These are phyloP conservation scores for Pollenia angustigena DNA, from an alignment of 2,888 invertebrate species.

Conservation along the genomic window DNA sequence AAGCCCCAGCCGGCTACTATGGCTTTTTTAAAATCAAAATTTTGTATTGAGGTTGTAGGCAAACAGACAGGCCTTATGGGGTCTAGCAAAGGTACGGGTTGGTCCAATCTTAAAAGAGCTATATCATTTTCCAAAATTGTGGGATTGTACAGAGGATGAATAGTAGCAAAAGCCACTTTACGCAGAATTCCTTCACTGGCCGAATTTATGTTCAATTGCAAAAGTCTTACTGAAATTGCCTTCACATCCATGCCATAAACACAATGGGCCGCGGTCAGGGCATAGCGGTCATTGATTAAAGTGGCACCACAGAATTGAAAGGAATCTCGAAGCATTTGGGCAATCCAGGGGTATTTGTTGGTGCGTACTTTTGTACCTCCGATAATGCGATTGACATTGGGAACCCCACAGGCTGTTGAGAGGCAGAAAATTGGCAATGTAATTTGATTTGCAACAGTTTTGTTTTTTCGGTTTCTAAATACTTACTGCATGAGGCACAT, in stretches of 20 bases:
- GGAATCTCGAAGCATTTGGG: constrained; percentile 78
- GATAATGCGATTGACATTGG: constrained; percentile 82
- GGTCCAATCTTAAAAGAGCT: constrained; percentile 78
- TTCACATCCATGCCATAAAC: constrained; percentile 78
- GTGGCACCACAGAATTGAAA: constrained; percentile 82
- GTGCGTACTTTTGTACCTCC: constrained; percentile 81
- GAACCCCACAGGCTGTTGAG: constrained; percentile 81
- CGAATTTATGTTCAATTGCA: constrained; percentile 80
- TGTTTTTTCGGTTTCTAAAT: neutral
- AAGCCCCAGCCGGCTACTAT: constrained; percentile 83
- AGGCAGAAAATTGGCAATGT: neutral
- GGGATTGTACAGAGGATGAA: constrained; percentile 79
- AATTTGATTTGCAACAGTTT: neutral
- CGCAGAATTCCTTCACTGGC: constrained; percentile 78
- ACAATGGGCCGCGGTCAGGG: constrained; percentile 83
- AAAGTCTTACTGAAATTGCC: constrained; percentile 77
- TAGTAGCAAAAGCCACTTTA: constrained; percentile 76
- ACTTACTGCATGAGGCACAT: constrained; percentile 82
- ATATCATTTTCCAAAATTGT: constrained; percentile 81
- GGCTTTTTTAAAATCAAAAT: constrained; percentile 79
- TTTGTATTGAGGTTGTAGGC: constrained; percentile 78
- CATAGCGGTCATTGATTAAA: constrained; percentile 82
- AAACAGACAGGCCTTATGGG: constrained; percentile 81
- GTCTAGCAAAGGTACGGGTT: constrained; percentile 78
- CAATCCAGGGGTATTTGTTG: constrained; percentile 84